Evolutionary conservation across 2,888 invertebrate species (phyloP).

Genomic region (Acrobeloides nanus): DNA sequence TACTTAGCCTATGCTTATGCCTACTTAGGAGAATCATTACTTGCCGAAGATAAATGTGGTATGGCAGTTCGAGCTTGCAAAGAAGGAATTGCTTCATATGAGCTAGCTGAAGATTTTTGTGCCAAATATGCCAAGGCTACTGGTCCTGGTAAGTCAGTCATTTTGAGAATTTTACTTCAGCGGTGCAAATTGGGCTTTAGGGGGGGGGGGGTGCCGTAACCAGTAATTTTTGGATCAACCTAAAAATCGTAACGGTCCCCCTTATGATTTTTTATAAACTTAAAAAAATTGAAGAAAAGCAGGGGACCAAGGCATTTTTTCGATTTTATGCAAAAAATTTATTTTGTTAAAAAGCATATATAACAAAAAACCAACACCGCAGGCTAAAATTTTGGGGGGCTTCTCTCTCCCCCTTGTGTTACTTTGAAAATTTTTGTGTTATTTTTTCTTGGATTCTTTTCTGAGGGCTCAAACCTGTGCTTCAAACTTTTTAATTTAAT

Average conservation of each 20-base stretch:
- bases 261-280: not conserved
- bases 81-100: slow-evolving; percentile 58
- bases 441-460: not conserved
- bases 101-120: slow-evolving; percentile 57
- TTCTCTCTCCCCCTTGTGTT: too few species aligned
- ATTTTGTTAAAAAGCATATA: not conserved
- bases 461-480: not conserved
- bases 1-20: slow-evolving; percentile 64
- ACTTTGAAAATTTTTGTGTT: too few species aligned
- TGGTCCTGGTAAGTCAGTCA: slow-evolving; percentile 58
- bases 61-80: slow-evolving; percentile 63
- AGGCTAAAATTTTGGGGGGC: too few species aligned
- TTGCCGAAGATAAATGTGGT: slow-evolving; percentile 63
- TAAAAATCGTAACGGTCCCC: too few species aligned
- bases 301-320: not conserved
- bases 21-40: slow-evolving; percentile 60
- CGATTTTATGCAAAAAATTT: not conserved
- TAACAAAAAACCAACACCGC: too few species aligned
- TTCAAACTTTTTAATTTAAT: slow-evolving; percentile 5
- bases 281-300: too few species aligned
- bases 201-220: too few species aligned
- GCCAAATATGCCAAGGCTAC: slow-evolving; percentile 61
- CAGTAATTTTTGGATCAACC: too few species aligned
- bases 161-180: too few species aligned
- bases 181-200: too few species aligned